Percentiles rank a stretch among this genome's conserved stretches.
These are phyloP conservation scores for Drosophila carrolli DNA, from an alignment of 1,140 invertebrate species.

Conservation along the genomic window DNA sequence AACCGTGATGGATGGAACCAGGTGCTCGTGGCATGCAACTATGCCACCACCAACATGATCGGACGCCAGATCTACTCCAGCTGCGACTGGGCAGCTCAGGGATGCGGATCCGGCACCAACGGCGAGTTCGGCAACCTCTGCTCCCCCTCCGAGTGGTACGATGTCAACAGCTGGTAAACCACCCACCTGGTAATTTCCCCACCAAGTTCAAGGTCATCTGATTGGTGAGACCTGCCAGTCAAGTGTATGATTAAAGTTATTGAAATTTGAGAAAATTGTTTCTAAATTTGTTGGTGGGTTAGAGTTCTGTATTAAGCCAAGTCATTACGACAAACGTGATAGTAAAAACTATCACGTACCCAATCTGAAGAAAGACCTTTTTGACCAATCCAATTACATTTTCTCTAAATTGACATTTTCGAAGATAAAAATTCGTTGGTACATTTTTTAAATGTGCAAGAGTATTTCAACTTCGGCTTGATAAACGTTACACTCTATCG, in stretches of 20 bases:
- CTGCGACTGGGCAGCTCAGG: constrained; percentile 29
- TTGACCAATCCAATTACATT: too few relatives aligned
- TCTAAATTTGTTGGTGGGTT: too few relatives aligned
- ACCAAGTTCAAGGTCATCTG: not conserved
- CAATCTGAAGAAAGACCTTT: too few relatives aligned
- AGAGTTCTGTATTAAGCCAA: too few relatives aligned
- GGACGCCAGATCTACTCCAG: constrained; percentile 49
- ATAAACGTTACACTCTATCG: too few relatives aligned
- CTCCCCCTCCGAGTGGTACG: constrained; percentile 63
- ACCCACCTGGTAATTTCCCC: not conserved
- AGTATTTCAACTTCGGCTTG: too few relatives aligned
- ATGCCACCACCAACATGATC: constrained; percentile 66
- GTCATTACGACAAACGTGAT: too few relatives aligned
- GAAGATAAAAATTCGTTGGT: too few relatives aligned
- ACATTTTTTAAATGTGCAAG: too few relatives aligned
- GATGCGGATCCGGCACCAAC: constrained; percentile 55
- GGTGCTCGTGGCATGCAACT: constrained; percentile 62
- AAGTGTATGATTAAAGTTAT: constrained; percentile 2
- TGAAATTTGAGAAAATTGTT: too few relatives aligned
- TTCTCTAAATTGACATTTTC: too few relatives aligned
- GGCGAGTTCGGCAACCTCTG: constrained; percentile 55
- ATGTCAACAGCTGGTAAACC: constrained; percentile 50
- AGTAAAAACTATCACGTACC: too few relatives aligned
- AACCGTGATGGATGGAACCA: constrained; percentile 33
- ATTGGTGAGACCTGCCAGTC: not conserved